These are phyloP conservation scores for Hofmannophila pseudospretella DNA, from an alignment of 2,888 invertebrate species.

Conservation along the genomic window DNA sequence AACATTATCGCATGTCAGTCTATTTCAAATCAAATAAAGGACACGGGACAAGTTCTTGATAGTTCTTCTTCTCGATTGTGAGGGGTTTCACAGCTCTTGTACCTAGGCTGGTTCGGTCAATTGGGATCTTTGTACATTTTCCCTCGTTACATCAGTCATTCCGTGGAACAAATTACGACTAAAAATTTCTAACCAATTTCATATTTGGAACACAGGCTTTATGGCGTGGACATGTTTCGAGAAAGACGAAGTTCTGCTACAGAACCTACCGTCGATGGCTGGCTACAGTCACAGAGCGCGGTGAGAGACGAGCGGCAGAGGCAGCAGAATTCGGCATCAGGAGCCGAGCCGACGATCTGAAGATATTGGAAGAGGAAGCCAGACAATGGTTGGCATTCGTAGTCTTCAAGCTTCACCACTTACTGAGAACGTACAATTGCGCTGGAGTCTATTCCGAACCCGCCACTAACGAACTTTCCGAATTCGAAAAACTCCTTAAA, in stretches of 20 bases:
- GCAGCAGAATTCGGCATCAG: conserved; percentile 58
- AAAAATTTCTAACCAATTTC: no score
- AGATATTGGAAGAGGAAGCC: conserved; percentile 63
- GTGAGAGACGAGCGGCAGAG: conserved; percentile 57
- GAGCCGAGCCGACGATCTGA: conserved; percentile 59
- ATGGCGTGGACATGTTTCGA: conserved; percentile 63
- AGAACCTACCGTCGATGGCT: conserved; percentile 61
- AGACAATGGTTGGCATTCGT: conserved; percentile 66
- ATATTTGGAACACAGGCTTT: conserved; percentile 49
- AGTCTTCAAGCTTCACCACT: conserved; percentile 65
- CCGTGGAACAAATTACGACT: no score
- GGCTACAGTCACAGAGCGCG: conserved; percentile 50
- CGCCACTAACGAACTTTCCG: conserved; percentile 46
- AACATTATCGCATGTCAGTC: no score
- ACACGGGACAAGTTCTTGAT: no score
- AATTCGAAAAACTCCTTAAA: conserved; percentile 62
- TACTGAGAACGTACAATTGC: conserved; percentile 54
- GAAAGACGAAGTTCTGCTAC: conserved; percentile 60
- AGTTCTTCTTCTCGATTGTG: no score
- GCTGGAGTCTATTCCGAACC: conserved; percentile 61
- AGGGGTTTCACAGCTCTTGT: no score
- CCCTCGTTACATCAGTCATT: no score
- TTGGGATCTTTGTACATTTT: no score
- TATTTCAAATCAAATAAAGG: no score
- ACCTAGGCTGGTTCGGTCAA: no score